A percentile compares a stretch with the other conserved stretches of the same genome.
These are phyloP conservation scores for Andricus quercusramuli DNA, from an alignment of 2,888 invertebrate genomes.

Conservation along the genomic window DNA sequence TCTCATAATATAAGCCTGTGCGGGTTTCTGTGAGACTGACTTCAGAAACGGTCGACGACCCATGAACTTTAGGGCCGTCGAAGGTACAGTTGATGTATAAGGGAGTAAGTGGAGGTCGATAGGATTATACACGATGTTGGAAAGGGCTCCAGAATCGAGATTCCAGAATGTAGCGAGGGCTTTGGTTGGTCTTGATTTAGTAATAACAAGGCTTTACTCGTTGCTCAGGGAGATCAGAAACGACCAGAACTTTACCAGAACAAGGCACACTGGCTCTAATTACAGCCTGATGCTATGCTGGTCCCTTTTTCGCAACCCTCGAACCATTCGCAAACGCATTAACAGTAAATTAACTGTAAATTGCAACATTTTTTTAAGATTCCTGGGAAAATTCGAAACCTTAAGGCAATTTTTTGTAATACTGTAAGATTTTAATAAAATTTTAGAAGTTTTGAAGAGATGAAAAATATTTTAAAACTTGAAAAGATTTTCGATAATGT, in stretches of 20 bases:
- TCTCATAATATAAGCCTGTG: not conserved
- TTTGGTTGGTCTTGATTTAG: conserved; percentile 64
- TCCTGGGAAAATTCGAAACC: too few species aligned
- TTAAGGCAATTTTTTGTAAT: too few species aligned
- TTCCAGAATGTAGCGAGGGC: conserved; percentile 41
- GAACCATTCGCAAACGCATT: not conserved
- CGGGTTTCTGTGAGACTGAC: not conserved
- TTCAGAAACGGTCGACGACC: conserved; percentile 44
- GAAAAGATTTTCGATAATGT: too few species aligned
- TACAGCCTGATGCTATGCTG: not conserved
- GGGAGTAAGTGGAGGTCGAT: conserved; percentile 50
- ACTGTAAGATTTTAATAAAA: too few species aligned
- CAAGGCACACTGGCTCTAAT: not conserved
- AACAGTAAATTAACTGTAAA: not conserved
- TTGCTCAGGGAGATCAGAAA: conserved; percentile 43
- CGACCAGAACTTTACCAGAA: not conserved
- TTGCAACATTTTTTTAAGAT: not conserved
- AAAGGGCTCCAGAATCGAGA: conserved; percentile 49
- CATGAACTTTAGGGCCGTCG: conserved; percentile 50
- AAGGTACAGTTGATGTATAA: conserved; percentile 44
- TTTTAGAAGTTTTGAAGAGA: too few species aligned
- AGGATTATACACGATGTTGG: conserved; percentile 48
- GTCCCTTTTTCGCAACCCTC: not conserved
- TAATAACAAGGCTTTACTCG: conserved; percentile 59
- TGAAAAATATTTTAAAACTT: too few species aligned